phyloP scores from a whole-genome alignment of 2,113 vertebrate genomes.

The Pseudolaguvia tuberculata region DNA sequence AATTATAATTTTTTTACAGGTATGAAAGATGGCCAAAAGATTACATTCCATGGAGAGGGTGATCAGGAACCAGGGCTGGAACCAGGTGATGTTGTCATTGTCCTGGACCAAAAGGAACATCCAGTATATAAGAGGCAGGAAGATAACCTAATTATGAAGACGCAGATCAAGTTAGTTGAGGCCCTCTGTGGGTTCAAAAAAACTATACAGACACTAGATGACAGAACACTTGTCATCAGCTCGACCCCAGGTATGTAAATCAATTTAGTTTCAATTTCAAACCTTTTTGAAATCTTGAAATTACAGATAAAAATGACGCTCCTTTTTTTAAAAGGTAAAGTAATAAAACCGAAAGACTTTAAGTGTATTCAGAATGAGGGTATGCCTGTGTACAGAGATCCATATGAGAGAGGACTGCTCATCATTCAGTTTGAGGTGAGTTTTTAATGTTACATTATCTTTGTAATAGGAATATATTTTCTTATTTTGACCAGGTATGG shows the following conservation, averaged over 20 bases:
- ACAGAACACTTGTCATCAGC: constrained; percentile 76
- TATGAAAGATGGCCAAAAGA: constrained; percentile 94
- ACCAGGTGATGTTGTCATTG: constrained; percentile 89
- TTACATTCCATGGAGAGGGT: constrained; percentile 90
- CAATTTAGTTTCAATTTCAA: background rate
- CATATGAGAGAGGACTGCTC: constrained; percentile 82
- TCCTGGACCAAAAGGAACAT: constrained; percentile 90
- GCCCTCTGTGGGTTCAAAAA: constrained; percentile 91
- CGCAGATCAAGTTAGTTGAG: constrained; percentile 85
- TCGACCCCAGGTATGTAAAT: constrained; percentile 74
- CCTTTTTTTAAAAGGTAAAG: constrained; percentile 72
- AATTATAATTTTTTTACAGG: constrained; percentile 61
- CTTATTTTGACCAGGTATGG: background rate
- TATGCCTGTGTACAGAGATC: constrained; percentile 84
- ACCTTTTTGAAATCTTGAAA: no score
- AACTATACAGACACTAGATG: constrained; percentile 80
- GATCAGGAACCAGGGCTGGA: constrained; percentile 95
- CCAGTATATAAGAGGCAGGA: constrained; percentile 78
- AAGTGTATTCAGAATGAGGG: constrained; percentile 83
- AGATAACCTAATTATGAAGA: constrained; percentile 80
- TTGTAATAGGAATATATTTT: background rate
- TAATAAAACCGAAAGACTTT: constrained; percentile 78
- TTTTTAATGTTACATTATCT: background rate
- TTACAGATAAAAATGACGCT: no score
- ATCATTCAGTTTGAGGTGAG: constrained; percentile 85